Percentiles rank a stretch among this genome's conserved stretches.
phyloP scores from a whole-genome alignment of 2,797 vertebrate genomes.

The Platalea minor region DNA sequence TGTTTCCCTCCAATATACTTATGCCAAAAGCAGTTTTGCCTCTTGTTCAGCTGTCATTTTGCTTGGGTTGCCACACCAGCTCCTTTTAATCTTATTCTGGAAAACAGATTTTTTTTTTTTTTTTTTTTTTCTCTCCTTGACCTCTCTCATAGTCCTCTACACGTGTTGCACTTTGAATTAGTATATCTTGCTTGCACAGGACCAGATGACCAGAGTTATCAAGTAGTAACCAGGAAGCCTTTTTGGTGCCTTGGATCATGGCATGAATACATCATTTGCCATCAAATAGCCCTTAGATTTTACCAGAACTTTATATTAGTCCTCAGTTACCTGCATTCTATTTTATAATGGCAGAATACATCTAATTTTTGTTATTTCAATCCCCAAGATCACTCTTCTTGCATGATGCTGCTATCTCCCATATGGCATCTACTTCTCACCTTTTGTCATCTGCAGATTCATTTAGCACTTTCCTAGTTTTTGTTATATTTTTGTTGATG shows the following conservation, averaged over 20 bases:
- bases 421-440: not conserved
- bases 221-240: not conserved
- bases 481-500: not conserved
- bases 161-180: not conserved
- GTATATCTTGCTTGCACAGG: not conserved
- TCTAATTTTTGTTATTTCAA: not conserved
- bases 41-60: not conserved
- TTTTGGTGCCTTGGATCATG: not conserved
- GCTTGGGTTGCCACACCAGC: not conserved
- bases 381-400: not conserved
- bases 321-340: not conserved
- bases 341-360: not conserved
- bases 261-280: not conserved
- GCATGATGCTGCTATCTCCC: not conserved
- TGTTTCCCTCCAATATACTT: not conserved
- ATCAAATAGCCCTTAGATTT: not conserved
- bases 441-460: slow-evolving; percentile 2
- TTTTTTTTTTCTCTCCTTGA: not conserved
- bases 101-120: not conserved
- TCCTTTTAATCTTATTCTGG: not conserved
- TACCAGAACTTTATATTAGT: not conserved
- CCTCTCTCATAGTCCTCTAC: not conserved
- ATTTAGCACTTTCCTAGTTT: not conserved
- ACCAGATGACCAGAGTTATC: not conserved
- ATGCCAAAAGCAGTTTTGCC: not conserved